A percentile compares a stretch with the other conserved stretches of the same genome.
Conservation (phyloP, 2,113 vertebrate species). For the Nipponia nippon region DNA sequence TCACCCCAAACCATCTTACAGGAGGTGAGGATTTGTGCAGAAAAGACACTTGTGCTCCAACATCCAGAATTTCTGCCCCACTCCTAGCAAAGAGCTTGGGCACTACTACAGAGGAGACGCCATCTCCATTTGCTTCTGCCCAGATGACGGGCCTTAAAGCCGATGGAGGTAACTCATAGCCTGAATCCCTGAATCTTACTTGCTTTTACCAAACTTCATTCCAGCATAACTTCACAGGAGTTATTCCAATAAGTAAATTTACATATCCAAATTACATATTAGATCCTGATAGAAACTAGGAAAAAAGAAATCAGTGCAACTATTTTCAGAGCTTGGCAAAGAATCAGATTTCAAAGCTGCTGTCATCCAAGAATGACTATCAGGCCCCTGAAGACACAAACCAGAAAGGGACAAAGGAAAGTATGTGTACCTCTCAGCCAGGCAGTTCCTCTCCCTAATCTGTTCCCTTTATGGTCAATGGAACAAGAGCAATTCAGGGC, state of each 20-base stretch:
- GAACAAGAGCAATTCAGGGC: neutral
- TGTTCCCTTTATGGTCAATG: neutral
- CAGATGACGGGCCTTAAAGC: fast-evolving
- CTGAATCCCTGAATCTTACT: neutral
- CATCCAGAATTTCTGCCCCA: neutral
- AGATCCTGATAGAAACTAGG: neutral
- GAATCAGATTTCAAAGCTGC: neutral
- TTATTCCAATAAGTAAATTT: neutral
- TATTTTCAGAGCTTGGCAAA: neutral
- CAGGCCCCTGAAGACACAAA: neutral
- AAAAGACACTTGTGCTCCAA: neutral
- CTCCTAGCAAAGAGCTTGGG: neutral
- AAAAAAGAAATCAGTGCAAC: neutral
- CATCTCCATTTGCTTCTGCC: neutral
- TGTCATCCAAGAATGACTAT: neutral
- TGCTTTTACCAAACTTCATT: neutral
- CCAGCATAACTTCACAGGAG: neutral
- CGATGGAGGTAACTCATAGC: neutral
- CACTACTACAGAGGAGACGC: neutral
- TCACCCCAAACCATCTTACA: fast-evolving
- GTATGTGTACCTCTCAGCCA: neutral
- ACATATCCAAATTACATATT: neutral
- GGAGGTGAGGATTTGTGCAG: neutral
- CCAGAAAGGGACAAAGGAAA: neutral
- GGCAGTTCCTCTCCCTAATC: neutral